Evolutionary conservation across 2,797 vertebrate genomes (phyloP).

Genomic region (Danionella dracula): DNA sequence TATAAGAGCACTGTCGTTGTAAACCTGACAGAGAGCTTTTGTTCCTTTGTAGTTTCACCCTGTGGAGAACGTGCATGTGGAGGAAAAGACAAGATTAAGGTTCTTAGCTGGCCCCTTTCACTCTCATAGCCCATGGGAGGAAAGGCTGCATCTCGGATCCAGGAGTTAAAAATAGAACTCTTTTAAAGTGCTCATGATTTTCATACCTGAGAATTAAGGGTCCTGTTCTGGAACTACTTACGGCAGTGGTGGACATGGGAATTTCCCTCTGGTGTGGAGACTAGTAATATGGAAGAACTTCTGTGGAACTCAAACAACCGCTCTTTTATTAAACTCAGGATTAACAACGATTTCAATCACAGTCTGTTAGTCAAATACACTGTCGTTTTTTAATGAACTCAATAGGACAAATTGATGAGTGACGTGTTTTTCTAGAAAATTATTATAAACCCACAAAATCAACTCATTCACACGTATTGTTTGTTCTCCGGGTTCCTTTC

Average conservation of each 20-base stretch:
- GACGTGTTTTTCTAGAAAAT: too few relatives aligned
- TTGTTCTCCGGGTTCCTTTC: too few relatives aligned
- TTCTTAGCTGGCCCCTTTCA: constrained; percentile 30
- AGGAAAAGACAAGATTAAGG: constrained; percentile 47
- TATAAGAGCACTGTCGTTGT: constrained; percentile 20
- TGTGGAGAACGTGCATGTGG: constrained; percentile 42
- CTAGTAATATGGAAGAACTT: constrained; percentile 31
- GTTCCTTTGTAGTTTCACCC: constrained; percentile 39
- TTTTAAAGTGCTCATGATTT: constrained; percentile 42
- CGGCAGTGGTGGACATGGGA: constrained; percentile 24
- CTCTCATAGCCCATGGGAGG: constrained; percentile 43
- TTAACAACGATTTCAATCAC: too few relatives aligned
- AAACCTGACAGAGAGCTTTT: constrained; percentile 43
- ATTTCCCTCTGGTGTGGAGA: constrained; percentile 29
- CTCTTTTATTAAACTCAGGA: constrained; percentile 24
- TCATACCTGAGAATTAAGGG: constrained; percentile 46
- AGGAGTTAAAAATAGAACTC: constrained; percentile 52
- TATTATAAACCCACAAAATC: too few relatives aligned
- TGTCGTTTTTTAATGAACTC: too few relatives aligned
- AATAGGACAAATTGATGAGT: too few relatives aligned
- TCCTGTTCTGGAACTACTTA: constrained; percentile 43
- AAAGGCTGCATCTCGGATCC: constrained; percentile 39
- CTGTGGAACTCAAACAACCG: constrained; percentile 24
- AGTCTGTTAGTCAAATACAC: too few relatives aligned
- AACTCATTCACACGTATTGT: too few relatives aligned